Evolutionary conservation across 2,797 vertebrate species (phyloP), one percentile per base, ranked within the genome.

Genomic region (Falco cherrug): DNA sequence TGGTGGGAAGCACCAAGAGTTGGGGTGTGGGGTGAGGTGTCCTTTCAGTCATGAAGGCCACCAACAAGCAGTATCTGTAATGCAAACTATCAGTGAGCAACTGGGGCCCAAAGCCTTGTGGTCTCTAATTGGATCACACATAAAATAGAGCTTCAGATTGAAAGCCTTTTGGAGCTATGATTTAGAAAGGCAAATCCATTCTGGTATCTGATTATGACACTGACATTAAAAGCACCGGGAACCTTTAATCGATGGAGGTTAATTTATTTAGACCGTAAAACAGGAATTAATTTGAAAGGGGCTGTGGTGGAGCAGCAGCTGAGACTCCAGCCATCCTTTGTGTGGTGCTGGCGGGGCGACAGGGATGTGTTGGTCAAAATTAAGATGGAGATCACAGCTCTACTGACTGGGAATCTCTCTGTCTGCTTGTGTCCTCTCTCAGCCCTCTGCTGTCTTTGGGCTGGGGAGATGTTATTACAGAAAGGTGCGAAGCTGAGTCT

Each of bases 111-210:
- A 76, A 84, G 45, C 5, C 61, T 84, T 88, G 80, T 3, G 10
- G 74, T 79, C 15, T 80, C 74, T 95, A 95, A 93, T 88, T 87
- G 87, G 60, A n/a, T 82, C 67, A 70, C 37, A 80, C 47, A 80
- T 60, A 89, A 96, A 93, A 90, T 3, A 92, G 80, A 79, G 29
- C 65, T 92, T 90, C 82, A 86, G 53, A 74, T 13, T 87, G 86
- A 90, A 90, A 87, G 81, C 68, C 57, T 93, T 96, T 93, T 95
- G 90, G 68, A 96, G 71, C 81, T 92, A 68, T 96, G 95, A 97
- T 96, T 97, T 93, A 96, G 95, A 94, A 95, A 93, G 87, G 78
- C 65, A 97, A 88, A 95, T 95, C 93, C 79, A 95, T 95, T 92
- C 91, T 76, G 84, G 50, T 86, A 71, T 83, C 86, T 94, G 89